Base-by-base conservation (phyloP, 2,888 invertebrate species). In the Ormyrus rosae region DNA sequence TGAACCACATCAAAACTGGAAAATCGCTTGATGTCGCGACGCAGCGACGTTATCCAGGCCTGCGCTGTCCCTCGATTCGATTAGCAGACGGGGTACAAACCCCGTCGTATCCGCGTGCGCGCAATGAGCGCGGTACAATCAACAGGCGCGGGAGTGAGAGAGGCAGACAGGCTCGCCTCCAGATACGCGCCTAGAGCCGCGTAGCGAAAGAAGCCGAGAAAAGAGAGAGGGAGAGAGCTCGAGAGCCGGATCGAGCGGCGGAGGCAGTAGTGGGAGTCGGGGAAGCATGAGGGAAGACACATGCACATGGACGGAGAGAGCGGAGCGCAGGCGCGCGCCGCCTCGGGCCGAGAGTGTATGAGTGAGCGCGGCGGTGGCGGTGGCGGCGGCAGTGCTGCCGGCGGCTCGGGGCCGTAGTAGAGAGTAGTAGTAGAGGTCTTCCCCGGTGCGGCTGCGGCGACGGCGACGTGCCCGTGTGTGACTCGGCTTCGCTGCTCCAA, bases 101-200 rank as follows among this genome's bases (percentile, higher is more conserved):
- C 34, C 34, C 34, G 34, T 34, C 34, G 34, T 34, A 19, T 19
- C 19, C 19, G 19, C 19, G 19, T 19, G 19, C 19, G 19, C 19
- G 19, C 19, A 19, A 19, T 19, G 19, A 50, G 11, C 56, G 46
- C 65, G 19, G 55, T 45, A 56, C 58, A 75, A 75, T 75, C 67
- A 75, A 65, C 74, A 75, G 74, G 67, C 67, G 67, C 67, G 11
- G 9, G 50, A 58, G 60, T 13, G 48, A 67, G 74, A 51, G 7
- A 1, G 5, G 71, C 10, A 13, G 19, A 19, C 72, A 34, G 34
- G 34, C 34, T 63, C 11, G 7, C 2, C 1, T 45, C 55, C 5
- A 60, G 5, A 48, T 8, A 34, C 34, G 34, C 34, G 34, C 34
- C 34, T 34, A 34, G 34, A 34, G 34, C 34, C 34, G 34, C 34